Conservation (phyloP, 2,888 invertebrate species). For the Acanthosepion lycidas region DNA sequence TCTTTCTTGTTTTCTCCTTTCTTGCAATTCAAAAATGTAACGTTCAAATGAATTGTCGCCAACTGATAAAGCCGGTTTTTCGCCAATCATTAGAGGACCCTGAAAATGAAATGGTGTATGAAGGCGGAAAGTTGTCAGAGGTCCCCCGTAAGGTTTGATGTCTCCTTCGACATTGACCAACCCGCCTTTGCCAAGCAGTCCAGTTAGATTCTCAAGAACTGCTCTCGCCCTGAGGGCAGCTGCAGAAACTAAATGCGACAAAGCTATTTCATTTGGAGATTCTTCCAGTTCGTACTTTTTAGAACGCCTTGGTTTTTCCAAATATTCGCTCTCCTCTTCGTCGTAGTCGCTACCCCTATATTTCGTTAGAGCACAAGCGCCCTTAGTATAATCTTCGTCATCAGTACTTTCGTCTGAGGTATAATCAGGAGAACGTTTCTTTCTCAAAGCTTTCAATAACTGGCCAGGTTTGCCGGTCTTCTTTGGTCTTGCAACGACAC, state of each 20-base stretch:
- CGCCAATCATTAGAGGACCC: background rate
- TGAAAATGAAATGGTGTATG: constrained; percentile 36
- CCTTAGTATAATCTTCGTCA: background rate
- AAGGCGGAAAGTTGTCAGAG: background rate
- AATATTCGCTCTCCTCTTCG: background rate
- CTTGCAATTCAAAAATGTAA: background rate
- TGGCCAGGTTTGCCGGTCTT: background rate
- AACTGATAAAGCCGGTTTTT: background rate
- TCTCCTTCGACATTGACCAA: constrained; percentile 36
- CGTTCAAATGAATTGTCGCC: background rate
- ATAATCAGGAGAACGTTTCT: background rate
- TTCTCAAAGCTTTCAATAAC: constrained; percentile 8
- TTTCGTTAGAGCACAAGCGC: background rate
- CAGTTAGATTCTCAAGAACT: background rate
- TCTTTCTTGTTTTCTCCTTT: background rate
- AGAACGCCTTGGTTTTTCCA: background rate
- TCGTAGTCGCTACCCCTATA: background rate
- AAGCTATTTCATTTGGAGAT: background rate
- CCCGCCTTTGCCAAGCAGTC: background rate
- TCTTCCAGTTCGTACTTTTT: background rate
- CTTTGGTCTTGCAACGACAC: background rate
- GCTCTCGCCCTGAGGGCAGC: constrained; percentile 4
- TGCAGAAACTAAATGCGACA: background rate
- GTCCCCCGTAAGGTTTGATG: background rate
- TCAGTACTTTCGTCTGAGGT: background rate